Evolutionary conservation across 2,888 invertebrate species (phyloP).

Genomic region (Conus canariensis): DNA sequence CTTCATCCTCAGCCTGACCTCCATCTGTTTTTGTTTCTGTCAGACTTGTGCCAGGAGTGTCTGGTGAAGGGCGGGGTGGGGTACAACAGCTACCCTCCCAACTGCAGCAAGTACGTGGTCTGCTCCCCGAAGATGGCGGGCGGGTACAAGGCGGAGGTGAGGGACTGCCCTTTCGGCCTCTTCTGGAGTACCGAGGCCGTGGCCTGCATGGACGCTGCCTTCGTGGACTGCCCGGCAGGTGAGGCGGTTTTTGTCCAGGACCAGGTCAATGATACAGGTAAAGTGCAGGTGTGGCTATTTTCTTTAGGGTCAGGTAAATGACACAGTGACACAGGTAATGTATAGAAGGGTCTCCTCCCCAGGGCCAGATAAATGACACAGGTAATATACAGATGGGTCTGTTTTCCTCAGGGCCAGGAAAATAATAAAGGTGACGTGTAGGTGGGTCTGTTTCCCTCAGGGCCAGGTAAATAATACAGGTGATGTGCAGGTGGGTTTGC

Average conservation of each 20-base stretch:
- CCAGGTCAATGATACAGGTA: neutral
- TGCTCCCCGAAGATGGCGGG: conserved; percentile 57
- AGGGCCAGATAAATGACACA: no score
- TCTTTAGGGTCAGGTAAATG: no score
- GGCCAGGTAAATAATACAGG: no score
- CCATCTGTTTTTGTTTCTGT: neutral
- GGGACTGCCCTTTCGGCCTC: conserved; percentile 67
- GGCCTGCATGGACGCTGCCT: conserved; percentile 64
- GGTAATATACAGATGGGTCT: no score
- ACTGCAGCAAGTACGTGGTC: conserved; percentile 69
- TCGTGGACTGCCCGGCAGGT: conserved; percentile 66
- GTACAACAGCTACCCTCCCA: conserved; percentile 66
- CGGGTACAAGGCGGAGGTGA: conserved; percentile 57
- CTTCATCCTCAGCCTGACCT: no score
- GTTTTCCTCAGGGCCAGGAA: no score
- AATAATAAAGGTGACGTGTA: no score
- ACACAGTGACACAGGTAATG: neutral
- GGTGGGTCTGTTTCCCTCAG: no score
- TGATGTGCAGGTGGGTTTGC: no score
- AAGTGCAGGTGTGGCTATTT: neutral
- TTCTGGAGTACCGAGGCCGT: conserved; percentile 69
- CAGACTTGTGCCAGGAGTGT: conserved; percentile 66
- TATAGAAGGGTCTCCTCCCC: no score
- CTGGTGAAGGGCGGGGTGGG: conserved; percentile 65
- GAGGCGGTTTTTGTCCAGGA: neutral